Evolutionary conservation across 2,797 vertebrate species (phyloP).

Genomic region (Erpetoichthys calabaricus): DNA sequence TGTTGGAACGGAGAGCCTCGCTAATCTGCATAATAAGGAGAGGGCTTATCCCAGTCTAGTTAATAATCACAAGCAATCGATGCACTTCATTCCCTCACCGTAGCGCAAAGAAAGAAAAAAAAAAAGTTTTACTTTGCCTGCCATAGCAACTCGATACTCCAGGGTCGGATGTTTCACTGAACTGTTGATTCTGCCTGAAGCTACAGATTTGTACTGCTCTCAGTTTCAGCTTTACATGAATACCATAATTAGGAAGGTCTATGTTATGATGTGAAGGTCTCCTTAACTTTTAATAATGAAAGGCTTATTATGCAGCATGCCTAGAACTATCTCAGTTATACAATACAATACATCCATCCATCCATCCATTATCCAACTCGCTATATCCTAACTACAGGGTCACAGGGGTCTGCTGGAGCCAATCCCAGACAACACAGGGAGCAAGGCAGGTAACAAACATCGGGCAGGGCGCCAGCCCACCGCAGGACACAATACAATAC

Average conservation of each 20-base stretch:
- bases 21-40: conserved; percentile 99
- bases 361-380: too few species aligned
- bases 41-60: conserved; percentile 97
- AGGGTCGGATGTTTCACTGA: conserved; percentile 64
- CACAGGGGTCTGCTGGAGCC: too few species aligned
- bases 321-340: too few species aligned
- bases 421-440: too few species aligned
- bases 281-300: conserved; percentile 25
- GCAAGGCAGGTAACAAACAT: too few species aligned
- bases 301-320: conserved; percentile 1
- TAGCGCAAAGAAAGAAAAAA: conserved; percentile 38
- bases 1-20: conserved; percentile 91
- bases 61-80: conserved; percentile 97
- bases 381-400: too few species aligned
- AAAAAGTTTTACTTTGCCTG: conserved; percentile 64
- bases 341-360: too few species aligned
- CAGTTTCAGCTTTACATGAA: conserved; percentile 54
- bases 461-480: too few species aligned
- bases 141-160: conserved; percentile 43
- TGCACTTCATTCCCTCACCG: conserved; percentile 96
- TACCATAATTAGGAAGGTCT: conserved; percentile 40
- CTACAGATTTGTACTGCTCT: conserved; percentile 50
- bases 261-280: conserved; percentile 41
- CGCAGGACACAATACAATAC: too few species aligned
- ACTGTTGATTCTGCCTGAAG: conserved; percentile 61